Evolutionary conservation across 2,797 vertebrate genomes (phyloP), one percentile per base, ranked within the genome.

Genomic region (Acipenser transmontanus): DNA sequence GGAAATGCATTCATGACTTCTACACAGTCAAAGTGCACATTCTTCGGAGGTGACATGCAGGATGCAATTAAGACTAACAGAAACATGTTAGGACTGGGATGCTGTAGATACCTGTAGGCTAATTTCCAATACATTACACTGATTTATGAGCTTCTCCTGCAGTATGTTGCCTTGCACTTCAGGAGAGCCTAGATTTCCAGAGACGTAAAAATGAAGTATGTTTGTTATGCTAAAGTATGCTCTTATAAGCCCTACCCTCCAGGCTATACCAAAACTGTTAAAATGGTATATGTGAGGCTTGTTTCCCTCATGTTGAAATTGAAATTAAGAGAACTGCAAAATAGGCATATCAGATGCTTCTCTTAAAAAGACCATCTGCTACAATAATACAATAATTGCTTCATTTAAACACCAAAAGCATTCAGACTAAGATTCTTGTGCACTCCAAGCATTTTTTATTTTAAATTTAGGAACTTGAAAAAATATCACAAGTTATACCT

Each of bases 171-270:
- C 7, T 7, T 34, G 60, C 8, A 17, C 60, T 34, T 61, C 11
- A 76, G 73, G 77, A 71, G 74, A 80, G 79, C 82, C 75, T 76
- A 76, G 80, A 68, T 70, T 13, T 8, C 7, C 54, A 64, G 77
- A 78, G 75, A 82, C 83, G 80, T n/a, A 77, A 79, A 84, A 82
- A 71, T 78, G 75, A 81, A 83, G 74, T 70, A 70, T 75, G 72
- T 76, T 66, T 56, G 68, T 77, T 68, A 8, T 66, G 75, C 69
- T 72, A 13, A n/a, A 57, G 54, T n/a, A 11, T n/a, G 12, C 14
- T 13, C 9, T 7, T 11, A 57, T 7, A 7, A 57, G 54, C 9
- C 54, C 14, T 11, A n/a, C 9, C 20, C n/a, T 50, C 62, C 20
- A 4, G 4, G 7, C 10, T 7, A 71, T 52, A 64, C 73, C 67